Conservation (phyloP, 2,797 vertebrate species). For the Orestias chungarensis region DNA sequence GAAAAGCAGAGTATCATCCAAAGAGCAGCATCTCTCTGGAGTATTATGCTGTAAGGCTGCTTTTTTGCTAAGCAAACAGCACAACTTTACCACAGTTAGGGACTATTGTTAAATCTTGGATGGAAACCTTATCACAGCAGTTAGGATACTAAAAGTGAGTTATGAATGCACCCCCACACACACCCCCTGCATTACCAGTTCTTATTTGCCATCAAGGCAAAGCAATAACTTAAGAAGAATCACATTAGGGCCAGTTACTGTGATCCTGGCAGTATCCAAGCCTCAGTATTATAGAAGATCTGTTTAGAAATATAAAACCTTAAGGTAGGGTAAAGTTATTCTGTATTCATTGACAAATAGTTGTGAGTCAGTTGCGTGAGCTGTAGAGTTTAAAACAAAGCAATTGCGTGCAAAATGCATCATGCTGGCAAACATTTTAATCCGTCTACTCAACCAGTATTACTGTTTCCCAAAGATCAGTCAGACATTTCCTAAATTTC, state of each 20-base stretch:
- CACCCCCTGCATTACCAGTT: background rate
- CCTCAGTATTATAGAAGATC: background rate
- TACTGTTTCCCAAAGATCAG: too few relatives aligned
- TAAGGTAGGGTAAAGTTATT: too few relatives aligned
- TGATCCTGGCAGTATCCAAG: background rate
- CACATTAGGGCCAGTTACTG: background rate
- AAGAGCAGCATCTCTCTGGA: background rate
- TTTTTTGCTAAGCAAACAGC: background rate
- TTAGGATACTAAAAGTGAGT: background rate
- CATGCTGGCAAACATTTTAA: too few relatives aligned
- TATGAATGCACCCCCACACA: background rate
- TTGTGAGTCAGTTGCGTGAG: too few relatives aligned
- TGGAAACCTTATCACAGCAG: background rate
- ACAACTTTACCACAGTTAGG: background rate
- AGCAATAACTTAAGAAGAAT: background rate
- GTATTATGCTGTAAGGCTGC: background rate
- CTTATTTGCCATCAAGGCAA: background rate
- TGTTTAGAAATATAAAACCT: background rate
- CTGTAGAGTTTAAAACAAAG: too few relatives aligned
- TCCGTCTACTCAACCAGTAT: too few relatives aligned
- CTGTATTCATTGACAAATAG: too few relatives aligned
- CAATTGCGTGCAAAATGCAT: too few relatives aligned
- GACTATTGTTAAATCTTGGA: background rate
- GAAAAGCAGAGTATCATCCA: background rate
- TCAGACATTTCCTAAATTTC: too few relatives aligned